Base-by-base conservation (phyloP, 1,140 invertebrate species). In the Papilio dardanus region DNA sequence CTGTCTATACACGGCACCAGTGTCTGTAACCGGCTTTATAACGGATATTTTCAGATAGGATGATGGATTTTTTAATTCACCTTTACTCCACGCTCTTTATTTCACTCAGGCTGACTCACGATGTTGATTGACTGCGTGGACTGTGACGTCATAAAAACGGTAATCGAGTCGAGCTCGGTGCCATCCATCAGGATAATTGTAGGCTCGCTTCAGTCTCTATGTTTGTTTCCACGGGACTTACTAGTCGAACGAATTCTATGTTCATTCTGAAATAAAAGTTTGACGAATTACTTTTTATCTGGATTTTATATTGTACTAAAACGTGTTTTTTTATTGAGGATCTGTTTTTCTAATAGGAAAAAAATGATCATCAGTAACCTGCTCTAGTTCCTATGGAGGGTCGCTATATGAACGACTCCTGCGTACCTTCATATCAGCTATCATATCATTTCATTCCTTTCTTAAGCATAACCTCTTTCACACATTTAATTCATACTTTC, bases 121-220 rank as follows among this genome's bases (percentile, higher is more conserved):
- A 54, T 24, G 50, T 54, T 54, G 50, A 54, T 54, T 10, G 50
- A 54, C 50, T 54, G 50, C 50, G 50, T 21, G 5, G 10, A 54
- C 8, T 54, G 50, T 54, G 50, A 54, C 50, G 50, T 54, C 50
- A 54, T 54, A 54, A 54, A 54, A 54, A 24, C 50, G 8, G 50
- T 54, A 54, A 62, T 62, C 54, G 54, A 28, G 54, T 62, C 54
- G 54, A 14, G 54, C 21, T 62, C 24, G 24, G 54, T 14, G 24
- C 24, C 24, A 62, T 62, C 54, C 54, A 28, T 62, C 54, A 62
- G 54, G 21, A 28, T 62, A 62, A 62, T 62, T 62, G 54, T 24
- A 62, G 54, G 3, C 10, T 62, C 54, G 54, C 10, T 62, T 24
- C 3, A 24, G 12, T 19, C 30, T 24, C 30, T 62, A 12, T 62